These are phyloP conservation scores for Lateolabrax maculatus DNA, from an alignment of 2,797 vertebrate genomes.

Conservation along the genomic window DNA sequence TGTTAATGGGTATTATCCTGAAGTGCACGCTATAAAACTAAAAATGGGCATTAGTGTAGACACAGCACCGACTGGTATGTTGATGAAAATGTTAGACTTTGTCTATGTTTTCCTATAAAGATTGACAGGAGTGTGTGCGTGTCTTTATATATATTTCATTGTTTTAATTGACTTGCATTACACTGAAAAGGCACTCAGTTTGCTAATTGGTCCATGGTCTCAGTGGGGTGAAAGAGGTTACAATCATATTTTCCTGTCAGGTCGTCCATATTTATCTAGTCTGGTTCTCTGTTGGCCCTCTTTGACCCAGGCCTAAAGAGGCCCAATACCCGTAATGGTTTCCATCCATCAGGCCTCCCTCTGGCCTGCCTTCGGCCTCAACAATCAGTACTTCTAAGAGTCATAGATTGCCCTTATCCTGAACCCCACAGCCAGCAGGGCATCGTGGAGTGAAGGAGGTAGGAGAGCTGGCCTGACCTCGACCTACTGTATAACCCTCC, in stretches of 20 bases:
- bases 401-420: slow-evolving; percentile 64
- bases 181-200: slow-evolving; percentile 22
- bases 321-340: slow-evolving; percentile 66
- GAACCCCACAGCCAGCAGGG: slow-evolving; percentile 68
- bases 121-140: slow-evolving; percentile 8
- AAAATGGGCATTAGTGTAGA: background rate
- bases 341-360: slow-evolving; percentile 76
- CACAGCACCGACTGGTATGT: background rate
- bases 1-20: slow-evolving; percentile 35
- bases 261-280: slow-evolving; percentile 69
- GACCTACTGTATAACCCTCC: slow-evolving; percentile 21
- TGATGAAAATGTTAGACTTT: background rate
- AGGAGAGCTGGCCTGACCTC: slow-evolving; percentile 5
- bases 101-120: background rate
- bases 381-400: slow-evolving; percentile 36
- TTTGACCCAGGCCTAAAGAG: slow-evolving; percentile 56
- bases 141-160: slow-evolving; percentile 1
- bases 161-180: slow-evolving; percentile 22
- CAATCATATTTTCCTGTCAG: slow-evolving; percentile 65
- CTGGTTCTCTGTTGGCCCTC: slow-evolving; percentile 45
- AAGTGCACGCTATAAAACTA: slow-evolving; percentile 24
- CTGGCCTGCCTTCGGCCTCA: slow-evolving; percentile 15
- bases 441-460: slow-evolving; percentile 35
- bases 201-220: slow-evolving; percentile 49
- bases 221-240: slow-evolving; percentile 54